Base-by-base conservation (phyloP, 1,140 invertebrate species). In the Archivesica marissinica region DNA sequence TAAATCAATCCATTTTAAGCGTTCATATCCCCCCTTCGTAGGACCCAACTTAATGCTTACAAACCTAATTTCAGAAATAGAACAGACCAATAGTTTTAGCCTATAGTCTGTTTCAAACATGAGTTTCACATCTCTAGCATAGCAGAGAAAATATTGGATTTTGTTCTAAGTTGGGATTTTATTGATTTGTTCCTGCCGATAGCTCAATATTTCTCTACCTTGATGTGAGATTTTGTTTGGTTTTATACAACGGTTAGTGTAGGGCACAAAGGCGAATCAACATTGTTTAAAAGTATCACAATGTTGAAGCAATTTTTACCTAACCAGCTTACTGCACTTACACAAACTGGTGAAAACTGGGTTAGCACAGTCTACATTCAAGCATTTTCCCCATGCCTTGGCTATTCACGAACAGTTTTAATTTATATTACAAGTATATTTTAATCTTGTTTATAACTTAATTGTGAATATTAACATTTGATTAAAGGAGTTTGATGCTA, bases 51-150 rank as follows among this genome's bases (percentile, higher is more conserved):
- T 39, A 79, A 47, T 44, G 23, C 56, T 23, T 79, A 66, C 77
- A 50, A 79, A 79, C 77, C 77, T 79, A 23, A 61, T 68, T 79
- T 79, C 61, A 79, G 38, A 79, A 79, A 79, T 79, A 66, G 77
- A 79, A 64, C 59, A 66, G 77, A 66, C 77, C 77, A 79, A 79
- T 64, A 79, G 41, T 59, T 66, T 66, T 79, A 50, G 77, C 56
- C 77, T 79, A 79, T 79, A 79, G 77, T 79, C 77, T 50, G 77
- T 79, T 79, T 79, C 77, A 66, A 33, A 3, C 17, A 7, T 33
- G 30, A 44, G 39, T n/a, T n/a, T 41, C 50, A 77, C 35, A 47
- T 79, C 56, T 50, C 66, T 79, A 79, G 66, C 28, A 66, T 72
- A 44, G 44, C 15, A 50, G 17, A 72, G 41, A 44, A 25, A 41